phyloP scores from a whole-genome alignment of 2,888 invertebrate genomes.

The Boloria euphrosyne region DNA sequence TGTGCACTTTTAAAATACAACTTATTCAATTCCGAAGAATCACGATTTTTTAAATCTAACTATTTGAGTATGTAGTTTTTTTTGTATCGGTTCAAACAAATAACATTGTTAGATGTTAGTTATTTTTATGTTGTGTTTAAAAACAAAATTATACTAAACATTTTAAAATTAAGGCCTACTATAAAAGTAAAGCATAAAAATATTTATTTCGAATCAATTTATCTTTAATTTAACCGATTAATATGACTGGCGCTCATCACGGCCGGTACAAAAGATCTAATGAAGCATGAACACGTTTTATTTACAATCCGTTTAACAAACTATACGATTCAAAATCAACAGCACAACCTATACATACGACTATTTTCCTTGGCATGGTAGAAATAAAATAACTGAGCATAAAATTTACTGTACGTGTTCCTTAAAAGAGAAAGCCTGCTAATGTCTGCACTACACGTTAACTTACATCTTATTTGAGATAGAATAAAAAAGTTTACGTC shows the following conservation, averaged over 20 bases:
- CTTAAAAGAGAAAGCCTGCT: constrained; percentile 76
- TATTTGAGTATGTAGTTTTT: no score
- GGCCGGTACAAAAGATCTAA: constrained; percentile 50
- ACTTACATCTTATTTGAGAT: constrained; percentile 81
- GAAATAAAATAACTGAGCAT: constrained; percentile 78
- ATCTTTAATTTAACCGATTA: constrained; percentile 34
- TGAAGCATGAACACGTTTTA: constrained; percentile 53
- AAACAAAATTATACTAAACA: no score
- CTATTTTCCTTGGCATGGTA: constrained; percentile 66
- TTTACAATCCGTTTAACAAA: constrained; percentile 50
- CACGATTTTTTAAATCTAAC: no score
- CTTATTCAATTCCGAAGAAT: no score
- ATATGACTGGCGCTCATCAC: constrained; percentile 50
- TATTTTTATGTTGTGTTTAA: no score
- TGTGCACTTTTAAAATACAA: no score
- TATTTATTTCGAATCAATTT: constrained; percentile 23
- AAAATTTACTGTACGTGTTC: constrained; percentile 75
- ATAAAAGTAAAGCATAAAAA: not conserved
- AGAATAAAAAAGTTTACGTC: constrained; percentile 69
- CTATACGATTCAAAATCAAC: constrained; percentile 40
- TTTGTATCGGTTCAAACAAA: no score
- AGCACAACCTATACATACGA: constrained; percentile 33
- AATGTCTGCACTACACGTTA: constrained; percentile 65
- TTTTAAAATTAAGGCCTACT: not conserved
- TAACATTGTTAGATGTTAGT: no score